Evolutionary conservation across 2,888 invertebrate species (phyloP), one percentile per base, ranked within the genome.

Genomic region (Terebella lapidaria): DNA sequence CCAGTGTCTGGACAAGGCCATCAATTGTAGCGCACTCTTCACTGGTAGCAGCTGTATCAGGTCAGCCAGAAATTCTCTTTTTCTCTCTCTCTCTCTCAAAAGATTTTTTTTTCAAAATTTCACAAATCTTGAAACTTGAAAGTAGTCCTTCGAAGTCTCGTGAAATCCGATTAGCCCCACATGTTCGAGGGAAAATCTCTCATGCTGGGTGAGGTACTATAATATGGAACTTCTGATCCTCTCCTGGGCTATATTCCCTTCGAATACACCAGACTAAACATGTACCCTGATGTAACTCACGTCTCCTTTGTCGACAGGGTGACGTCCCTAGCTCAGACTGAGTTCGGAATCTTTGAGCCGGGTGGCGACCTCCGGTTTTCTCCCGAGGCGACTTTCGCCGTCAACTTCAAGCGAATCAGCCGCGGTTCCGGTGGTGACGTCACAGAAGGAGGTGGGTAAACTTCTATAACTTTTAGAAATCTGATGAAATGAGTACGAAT

Each of bases 1-100:
- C 63, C 49, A 54, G 0, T 67, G 67, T 46, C 63, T 67, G 20
- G 67, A 67, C 42, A 60, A 59, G 46, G 59, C 61, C 29, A 54
- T 66, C 56, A 67, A 67, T 58, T 67, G 67, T 47, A 59, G 63
- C 3, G 60, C 59, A 26, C 25, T 66, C n/a, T 64, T 66, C 49
- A 47, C 25, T 24, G 62, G 65, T 15, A 18, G 47, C 27, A 52
- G 58, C 28, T 65, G 65, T 45, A 28, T 65, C 25, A 29, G n/a
- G n/a, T n/a, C 54, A 22, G 62, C n/a, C n/a, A n/a, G 61, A 22
- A 5, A 30, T 15, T 28, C 54, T 20, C 27, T 63, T 46, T 58
- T 58, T 18, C 59, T 20, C 3, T 35, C 55, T 15, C 26, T 49
- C n/a, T 59, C 30, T 42, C n/a, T n/a, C n/a, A n/a, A n/a, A n/a